phyloP scores from a whole-genome alignment of 2,888 invertebrate genomes.

The Cephus pulcher region DNA sequence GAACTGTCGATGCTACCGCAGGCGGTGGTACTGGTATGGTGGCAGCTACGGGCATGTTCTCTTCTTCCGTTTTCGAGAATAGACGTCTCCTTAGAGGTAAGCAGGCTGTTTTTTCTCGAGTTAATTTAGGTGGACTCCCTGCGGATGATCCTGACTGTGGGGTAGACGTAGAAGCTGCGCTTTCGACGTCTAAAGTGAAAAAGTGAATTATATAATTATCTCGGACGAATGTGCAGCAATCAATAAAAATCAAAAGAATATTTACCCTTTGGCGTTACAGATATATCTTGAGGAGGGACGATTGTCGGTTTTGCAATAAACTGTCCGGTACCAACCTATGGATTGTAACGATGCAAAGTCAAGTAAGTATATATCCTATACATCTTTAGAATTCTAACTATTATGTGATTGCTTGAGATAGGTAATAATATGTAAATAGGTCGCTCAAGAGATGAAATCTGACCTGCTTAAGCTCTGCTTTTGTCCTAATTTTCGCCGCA shows the following conservation, averaged over 20 bases:
- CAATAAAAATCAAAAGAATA: neutral
- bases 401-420: neutral
- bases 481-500: slow-evolving; percentile 83
- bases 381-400: neutral
- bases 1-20: slow-evolving; percentile 50
- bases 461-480: slow-evolving; percentile 81
- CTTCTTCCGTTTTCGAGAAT: slow-evolving; percentile 74
- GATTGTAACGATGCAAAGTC: neutral
- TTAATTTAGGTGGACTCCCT: slow-evolving; percentile 67
- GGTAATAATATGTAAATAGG: neutral
- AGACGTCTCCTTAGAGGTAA: slow-evolving; percentile 67
- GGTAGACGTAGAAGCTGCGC: slow-evolving; percentile 56
- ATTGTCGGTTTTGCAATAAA: slow-evolving; percentile 47
- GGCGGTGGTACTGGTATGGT: slow-evolving; percentile 39
- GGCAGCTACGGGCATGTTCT: slow-evolving; percentile 46
- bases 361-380: neutral
- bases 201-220: neutral
- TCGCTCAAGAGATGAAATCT: neutral
- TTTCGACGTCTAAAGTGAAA: slow-evolving; percentile 29
- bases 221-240: neutral
- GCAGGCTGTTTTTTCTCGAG: slow-evolving; percentile 63
- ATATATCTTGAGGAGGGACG: slow-evolving; percentile 44
- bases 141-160: slow-evolving; percentile 55
- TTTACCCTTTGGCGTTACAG: slow-evolving; percentile 54
- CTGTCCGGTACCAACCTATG: slow-evolving; percentile 55